Evolutionary conservation across 92 coral and sea anemone species (phyloP).

Genomic region (Zoanthus sociatus): DNA sequence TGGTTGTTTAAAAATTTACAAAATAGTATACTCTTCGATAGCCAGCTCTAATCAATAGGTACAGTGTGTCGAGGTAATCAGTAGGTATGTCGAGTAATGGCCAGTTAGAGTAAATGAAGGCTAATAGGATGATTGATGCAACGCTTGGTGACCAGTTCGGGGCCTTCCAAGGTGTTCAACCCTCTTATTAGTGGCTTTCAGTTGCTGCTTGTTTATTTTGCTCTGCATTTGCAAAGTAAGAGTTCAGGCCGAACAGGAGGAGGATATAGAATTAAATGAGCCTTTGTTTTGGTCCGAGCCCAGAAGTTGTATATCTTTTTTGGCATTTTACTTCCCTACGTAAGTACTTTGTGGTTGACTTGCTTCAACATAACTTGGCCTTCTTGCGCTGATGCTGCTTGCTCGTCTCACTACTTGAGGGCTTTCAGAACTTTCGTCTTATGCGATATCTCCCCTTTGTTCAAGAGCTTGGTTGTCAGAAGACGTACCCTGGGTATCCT

Average conservation of each 20-base stretch:
- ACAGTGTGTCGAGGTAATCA: slow-evolving; percentile 28
- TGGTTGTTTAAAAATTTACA: slow-evolving; percentile 33
- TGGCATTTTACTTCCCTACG: slow-evolving; percentile 38
- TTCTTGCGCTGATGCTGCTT: slow-evolving; percentile 41
- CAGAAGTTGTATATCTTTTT: not conserved
- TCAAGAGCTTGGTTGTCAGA: not conserved
- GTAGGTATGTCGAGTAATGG: not conserved
- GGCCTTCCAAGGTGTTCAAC: slow-evolving; percentile 31
- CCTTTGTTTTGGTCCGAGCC: no score
- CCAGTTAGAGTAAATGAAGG: slow-evolving; percentile 34
- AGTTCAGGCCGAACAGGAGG: slow-evolving; percentile 7
- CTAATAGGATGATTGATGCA: slow-evolving; percentile 37
- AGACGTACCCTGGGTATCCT: not conserved
- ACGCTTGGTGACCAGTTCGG: slow-evolving; percentile 46
- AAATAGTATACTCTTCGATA: slow-evolving; percentile 39
- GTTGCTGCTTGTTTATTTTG: slow-evolving; percentile 42
- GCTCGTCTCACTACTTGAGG: not conserved
- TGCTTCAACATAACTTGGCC: slow-evolving; percentile 37
- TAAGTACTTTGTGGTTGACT: slow-evolving; percentile 38
- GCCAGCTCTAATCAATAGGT: slow-evolving; percentile 35
- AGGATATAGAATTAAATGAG: no score
- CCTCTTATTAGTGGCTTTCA: slow-evolving; percentile 38
- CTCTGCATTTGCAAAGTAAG: slow-evolving; percentile 38
- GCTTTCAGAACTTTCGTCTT: slow-evolving; percentile 39
- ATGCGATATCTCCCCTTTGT: slow-evolving; percentile 35